Evolutionary conservation across 2,888 invertebrate genomes (phyloP).

Genomic region (Ferrisia virgata): DNA sequence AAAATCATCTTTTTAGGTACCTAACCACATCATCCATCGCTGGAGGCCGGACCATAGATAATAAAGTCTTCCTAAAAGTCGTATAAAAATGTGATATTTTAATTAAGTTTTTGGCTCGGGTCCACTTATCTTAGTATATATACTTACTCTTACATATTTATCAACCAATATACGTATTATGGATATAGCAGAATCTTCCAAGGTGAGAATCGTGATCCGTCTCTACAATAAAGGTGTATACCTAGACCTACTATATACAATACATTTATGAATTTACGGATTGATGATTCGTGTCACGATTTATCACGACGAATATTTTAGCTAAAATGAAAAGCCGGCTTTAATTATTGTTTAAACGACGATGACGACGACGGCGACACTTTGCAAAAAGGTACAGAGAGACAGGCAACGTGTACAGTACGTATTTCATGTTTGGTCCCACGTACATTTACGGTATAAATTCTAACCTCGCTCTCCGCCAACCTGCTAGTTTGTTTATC

Average conservation of each 20-base stretch:
- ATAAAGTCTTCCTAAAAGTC: too few species aligned
- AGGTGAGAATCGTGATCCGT: not conserved
- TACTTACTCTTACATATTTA: too few species aligned
- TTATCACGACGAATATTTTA: constrained; percentile 20
- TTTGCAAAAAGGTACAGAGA: not conserved
- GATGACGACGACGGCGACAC: not conserved
- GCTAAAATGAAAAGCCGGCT: constrained; percentile 19
- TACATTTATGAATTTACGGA: not conserved
- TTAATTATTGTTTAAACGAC: constrained; percentile 13
- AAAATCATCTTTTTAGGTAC: too few species aligned
- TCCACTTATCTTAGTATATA: too few species aligned
- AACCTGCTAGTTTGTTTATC: constrained; percentile 27
- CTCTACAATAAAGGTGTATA: too few species aligned
- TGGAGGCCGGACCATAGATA: too few species aligned
- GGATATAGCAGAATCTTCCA: not conserved
- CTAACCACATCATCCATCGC: too few species aligned
- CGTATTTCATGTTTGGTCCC: not conserved
- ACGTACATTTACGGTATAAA: constrained; percentile 26
- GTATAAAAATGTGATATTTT: too few species aligned
- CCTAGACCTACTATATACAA: too few species aligned
- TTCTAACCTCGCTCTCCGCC: not conserved
- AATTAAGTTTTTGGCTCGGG: too few species aligned
- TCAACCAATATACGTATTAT: too few species aligned
- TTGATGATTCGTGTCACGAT: constrained; percentile 29
- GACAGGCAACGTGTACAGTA: not conserved